A percentile compares a stretch with the other conserved stretches of the same genome.
Evolutionary conservation across 2,888 invertebrate genomes (phyloP).

Genomic region (Anoplius nigerrimus): DNA sequence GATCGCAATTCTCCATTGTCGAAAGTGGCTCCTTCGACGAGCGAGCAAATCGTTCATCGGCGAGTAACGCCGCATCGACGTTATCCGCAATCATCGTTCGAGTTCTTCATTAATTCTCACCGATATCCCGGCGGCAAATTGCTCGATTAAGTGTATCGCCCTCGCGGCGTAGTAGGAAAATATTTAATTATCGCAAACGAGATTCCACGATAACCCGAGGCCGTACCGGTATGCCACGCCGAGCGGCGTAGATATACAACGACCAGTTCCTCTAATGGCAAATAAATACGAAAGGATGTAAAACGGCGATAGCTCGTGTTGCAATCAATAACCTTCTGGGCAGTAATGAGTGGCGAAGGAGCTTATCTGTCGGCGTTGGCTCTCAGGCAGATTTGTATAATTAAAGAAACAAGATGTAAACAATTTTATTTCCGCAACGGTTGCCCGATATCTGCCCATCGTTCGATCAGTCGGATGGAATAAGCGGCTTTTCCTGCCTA

Average conservation of each 20-base stretch:
- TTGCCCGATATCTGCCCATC: constrained; percentile 53
- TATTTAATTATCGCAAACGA: background rate
- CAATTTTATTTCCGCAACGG: constrained; percentile 37
- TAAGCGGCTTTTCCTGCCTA: constrained; percentile 36
- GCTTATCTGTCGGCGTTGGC: constrained; percentile 35
- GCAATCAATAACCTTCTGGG: constrained; percentile 19
- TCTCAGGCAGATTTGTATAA: constrained; percentile 51
- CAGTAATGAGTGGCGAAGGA: constrained; percentile 27
- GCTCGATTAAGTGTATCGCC: constrained; percentile 11
- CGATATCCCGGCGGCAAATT: constrained; percentile 21
- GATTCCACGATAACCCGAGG: constrained; percentile 4
- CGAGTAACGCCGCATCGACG: constrained; percentile 33
- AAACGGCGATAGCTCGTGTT: constrained; percentile 7
- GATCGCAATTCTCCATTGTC: constrained; percentile 1
- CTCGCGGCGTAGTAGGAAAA: constrained; percentile 5
- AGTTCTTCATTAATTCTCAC: constrained; percentile 41
- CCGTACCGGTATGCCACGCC: background rate
- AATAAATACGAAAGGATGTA: constrained; percentile 4
- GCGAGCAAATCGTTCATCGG: background rate
- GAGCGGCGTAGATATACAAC: background rate
- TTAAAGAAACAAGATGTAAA: constrained; percentile 58
- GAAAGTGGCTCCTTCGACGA: background rate
- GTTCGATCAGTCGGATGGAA: constrained; percentile 43
- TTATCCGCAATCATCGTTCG: constrained; percentile 35
- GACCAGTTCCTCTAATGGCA: background rate